Conservation (phyloP, 2,797 vertebrate genomes). For the Leptodon cayanensis region DNA sequence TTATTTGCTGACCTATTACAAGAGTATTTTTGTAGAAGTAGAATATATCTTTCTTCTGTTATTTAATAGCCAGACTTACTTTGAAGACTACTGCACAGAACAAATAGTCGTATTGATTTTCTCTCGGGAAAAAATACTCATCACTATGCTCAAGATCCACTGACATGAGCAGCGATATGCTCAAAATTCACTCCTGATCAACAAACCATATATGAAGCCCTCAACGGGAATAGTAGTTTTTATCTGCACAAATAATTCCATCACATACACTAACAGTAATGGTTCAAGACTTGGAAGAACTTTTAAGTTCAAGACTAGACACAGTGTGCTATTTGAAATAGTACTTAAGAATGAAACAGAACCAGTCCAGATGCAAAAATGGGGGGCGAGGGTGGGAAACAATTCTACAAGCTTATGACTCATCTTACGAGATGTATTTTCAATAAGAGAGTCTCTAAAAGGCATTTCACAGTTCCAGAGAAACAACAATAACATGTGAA, state of each 20-base stretch:
- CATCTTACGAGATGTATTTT: neutral
- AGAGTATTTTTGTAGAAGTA: neutral
- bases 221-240: neutral
- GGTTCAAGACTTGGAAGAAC: neutral
- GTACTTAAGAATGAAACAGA: neutral
- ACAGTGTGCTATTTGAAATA: neutral
- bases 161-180: neutral
- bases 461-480: neutral
- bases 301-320: neutral
- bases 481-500: neutral
- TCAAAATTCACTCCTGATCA: neutral
- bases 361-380: neutral
- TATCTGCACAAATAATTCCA: neutral
- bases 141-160: neutral
- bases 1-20: neutral
- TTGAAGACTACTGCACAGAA: neutral
- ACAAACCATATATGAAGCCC: neutral
- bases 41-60: neutral
- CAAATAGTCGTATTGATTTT: neutral
- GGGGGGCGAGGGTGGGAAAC: neutral
- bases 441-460: neutral
- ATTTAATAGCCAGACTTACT: neutral
- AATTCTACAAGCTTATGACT: neutral
- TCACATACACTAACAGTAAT: neutral
- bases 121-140: neutral